A percentile compares a stretch with the other conserved stretches of the same genome.
These are phyloP conservation scores for Pasiphila rectangulata DNA, from an alignment of 2,888 invertebrate genomes.

Conservation along the genomic window DNA sequence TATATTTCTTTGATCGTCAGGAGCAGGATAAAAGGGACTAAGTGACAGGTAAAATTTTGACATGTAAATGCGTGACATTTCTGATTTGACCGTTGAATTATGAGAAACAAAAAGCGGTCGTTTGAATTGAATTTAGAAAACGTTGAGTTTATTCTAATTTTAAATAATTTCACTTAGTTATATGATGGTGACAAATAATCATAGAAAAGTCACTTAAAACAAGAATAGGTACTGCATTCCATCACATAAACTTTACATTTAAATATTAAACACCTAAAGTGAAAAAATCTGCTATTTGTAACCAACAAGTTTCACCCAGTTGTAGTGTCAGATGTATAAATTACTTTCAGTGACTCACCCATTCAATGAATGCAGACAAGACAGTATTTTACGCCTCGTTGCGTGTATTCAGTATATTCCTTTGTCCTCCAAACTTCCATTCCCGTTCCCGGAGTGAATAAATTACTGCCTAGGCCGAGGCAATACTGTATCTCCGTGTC, in stretches of 20 bases:
- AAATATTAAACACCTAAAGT: no score
- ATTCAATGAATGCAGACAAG: constrained; percentile 6
- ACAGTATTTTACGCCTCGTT: constrained; percentile 9
- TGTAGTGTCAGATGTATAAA: constrained; percentile 18
- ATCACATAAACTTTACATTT: no score
- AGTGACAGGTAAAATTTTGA: constrained; percentile 58
- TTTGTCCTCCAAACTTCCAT: constrained; percentile 23
- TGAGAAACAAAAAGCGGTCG: not conserved
- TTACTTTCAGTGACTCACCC: constrained; percentile 4
- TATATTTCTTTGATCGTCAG: constrained; percentile 75
- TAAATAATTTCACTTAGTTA: no score
- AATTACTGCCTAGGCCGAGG: constrained; percentile 42
- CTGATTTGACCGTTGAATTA: constrained; percentile 32
- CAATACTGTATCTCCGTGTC: constrained; percentile 53
- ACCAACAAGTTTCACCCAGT: not conserved
- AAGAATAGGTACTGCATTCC: no score
- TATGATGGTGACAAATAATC: no score
- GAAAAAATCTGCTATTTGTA: not conserved
- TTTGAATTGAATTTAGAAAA: not conserved
- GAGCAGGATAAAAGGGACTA: constrained; percentile 55
- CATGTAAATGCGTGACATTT: constrained; percentile 58
- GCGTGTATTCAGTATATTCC: constrained; percentile 12
- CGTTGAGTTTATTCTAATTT: not conserved
- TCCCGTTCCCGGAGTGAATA: constrained; percentile 31
- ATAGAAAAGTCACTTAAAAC: no score